Conservation (phyloP, 2,888 invertebrate genomes). For the Nezara viridula region DNA sequence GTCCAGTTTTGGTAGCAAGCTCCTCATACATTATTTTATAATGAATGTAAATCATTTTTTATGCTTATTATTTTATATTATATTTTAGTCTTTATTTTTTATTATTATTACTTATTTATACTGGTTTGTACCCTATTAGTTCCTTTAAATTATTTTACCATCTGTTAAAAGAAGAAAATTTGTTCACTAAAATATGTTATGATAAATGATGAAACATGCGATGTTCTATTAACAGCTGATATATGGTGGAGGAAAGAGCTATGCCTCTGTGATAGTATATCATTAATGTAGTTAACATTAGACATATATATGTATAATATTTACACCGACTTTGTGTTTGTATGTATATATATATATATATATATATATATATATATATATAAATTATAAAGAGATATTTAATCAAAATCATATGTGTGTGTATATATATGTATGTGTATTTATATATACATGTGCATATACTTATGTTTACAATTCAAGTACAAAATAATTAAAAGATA, state of each 20-base stretch:
- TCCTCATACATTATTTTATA: no score
- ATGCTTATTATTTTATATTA: neutral
- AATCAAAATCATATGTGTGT: slow-evolving; percentile 25
- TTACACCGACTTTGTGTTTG: slow-evolving; percentile 40
- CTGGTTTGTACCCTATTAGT: neutral
- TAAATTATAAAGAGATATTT: slow-evolving; percentile 25
- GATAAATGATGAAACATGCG: slow-evolving; percentile 22
- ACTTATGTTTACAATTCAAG: neutral
- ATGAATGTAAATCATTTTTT: no score
- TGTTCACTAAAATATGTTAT: slow-evolving; percentile 33
- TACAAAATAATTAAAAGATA: slow-evolving; percentile 31
- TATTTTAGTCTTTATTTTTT: neutral
- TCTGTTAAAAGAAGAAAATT: slow-evolving; percentile 2
- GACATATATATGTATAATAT: slow-evolving; percentile 35
- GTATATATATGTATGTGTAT: neutral
- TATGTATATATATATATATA: slow-evolving; percentile 8
- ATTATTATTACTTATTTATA: neutral
- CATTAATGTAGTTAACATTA: slow-evolving; percentile 49
- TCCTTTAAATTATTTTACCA: slow-evolving; percentile 9
- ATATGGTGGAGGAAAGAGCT: slow-evolving; percentile 59
- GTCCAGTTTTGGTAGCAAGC: no score
- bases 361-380: slow-evolving; percentile 14
- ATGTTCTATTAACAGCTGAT: slow-evolving; percentile 47
- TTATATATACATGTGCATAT: neutral
- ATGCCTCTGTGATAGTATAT: slow-evolving; percentile 60